Evolutionary conservation across 2,113 vertebrate genomes (phyloP).

Genomic region (Scartelaos histophorus): DNA sequence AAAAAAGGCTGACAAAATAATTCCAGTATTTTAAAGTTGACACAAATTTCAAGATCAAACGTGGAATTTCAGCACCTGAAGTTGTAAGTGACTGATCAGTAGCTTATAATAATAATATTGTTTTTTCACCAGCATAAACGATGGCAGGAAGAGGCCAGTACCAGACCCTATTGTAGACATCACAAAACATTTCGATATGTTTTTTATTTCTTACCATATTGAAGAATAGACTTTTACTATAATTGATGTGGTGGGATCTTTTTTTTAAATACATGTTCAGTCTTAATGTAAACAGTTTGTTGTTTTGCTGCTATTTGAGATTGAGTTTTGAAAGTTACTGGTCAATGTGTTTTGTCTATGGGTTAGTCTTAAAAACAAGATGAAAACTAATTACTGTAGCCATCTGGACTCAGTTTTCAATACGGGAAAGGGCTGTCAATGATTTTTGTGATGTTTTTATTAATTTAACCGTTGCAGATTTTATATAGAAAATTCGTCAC

Average conservation of each 20-base stretch:
- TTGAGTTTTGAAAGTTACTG: slow-evolving; percentile 10
- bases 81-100: not conserved
- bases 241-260: not conserved
- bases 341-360: not conserved
- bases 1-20: not conserved
- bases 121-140: not conserved
- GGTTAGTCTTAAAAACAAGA: slow-evolving; percentile 7
- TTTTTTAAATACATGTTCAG: slow-evolving; percentile 4
- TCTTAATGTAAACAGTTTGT: slow-evolving; percentile 33
- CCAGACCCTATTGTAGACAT: not conserved
- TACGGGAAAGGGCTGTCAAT: not conserved
- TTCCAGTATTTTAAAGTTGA: not conserved
- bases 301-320: slow-evolving; percentile 46
- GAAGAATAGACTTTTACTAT: not conserved
- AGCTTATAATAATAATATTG: not conserved
- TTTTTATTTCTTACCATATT: not conserved
- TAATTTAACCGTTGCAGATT: not conserved
- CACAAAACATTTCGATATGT: not conserved
- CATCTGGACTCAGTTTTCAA: not conserved
- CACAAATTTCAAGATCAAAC: not conserved
- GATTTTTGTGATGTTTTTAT: not conserved
- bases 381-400: slow-evolving; percentile 8
- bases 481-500: not conserved
- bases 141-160: slow-evolving; percentile 2
- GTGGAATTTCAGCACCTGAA: not conserved